These are phyloP conservation scores for Chaetogeoica ovagalla DNA, from an alignment of 2,888 invertebrate species.

Conservation along the genomic window DNA sequence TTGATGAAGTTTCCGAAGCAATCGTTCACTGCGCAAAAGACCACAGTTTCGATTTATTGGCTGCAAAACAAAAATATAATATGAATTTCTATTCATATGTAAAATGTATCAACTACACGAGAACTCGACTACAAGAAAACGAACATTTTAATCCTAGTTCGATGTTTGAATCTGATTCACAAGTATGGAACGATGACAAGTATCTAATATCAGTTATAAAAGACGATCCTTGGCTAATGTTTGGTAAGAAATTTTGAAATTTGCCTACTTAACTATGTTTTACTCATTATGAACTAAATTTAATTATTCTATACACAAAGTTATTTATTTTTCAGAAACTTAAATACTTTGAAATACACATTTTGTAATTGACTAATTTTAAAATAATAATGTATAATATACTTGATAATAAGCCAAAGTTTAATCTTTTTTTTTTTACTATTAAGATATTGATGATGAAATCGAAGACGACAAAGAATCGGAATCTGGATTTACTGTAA, in stretches of 20 bases:
- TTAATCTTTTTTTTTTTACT: not conserved
- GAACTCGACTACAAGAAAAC: slow-evolving; percentile 65
- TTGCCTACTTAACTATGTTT: too few relatives aligned
- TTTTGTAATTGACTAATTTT: not conserved
- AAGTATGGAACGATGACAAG: slow-evolving; percentile 74
- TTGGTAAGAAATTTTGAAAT: slow-evolving; percentile 63
- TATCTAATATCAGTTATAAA: slow-evolving; percentile 74
- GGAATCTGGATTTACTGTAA: slow-evolving; percentile 45
- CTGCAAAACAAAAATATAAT: slow-evolving; percentile 69
- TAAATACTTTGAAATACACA: too few relatives aligned
- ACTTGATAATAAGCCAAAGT: not conserved
- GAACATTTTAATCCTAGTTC: slow-evolving; percentile 38
- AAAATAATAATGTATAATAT: not conserved
- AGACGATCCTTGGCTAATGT: slow-evolving; percentile 82
- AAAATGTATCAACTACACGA: slow-evolving; percentile 75
- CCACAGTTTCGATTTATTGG: slow-evolving; percentile 70
- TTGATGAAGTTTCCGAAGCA: slow-evolving; percentile 67
- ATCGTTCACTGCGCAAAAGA: slow-evolving; percentile 68
- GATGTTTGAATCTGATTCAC: slow-evolving; percentile 62
- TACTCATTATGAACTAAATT: too few relatives aligned
- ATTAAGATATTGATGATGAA: slow-evolving; percentile 44
- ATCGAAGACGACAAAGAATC: slow-evolving; percentile 41
- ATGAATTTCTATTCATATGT: slow-evolving; percentile 76
- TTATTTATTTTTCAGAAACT: too few relatives aligned
- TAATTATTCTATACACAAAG: too few relatives aligned